These are phyloP conservation scores for Phylloscopus trochiloides DNA, from an alignment of 2,113 vertebrate genomes.

Conservation along the genomic window DNA sequence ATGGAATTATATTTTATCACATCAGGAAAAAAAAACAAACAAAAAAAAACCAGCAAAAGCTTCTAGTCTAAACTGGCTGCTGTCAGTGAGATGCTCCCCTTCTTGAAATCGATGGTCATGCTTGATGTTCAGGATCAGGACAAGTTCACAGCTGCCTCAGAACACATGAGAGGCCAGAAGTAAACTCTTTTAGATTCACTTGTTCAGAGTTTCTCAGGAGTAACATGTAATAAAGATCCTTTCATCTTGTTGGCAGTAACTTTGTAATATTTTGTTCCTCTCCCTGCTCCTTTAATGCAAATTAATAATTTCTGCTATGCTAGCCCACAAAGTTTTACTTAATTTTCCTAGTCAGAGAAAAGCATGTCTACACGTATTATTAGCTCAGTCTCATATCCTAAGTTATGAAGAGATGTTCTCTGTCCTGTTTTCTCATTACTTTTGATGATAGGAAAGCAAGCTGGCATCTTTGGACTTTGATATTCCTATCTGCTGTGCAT, in stretches of 20 bases:
- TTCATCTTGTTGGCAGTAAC: neutral
- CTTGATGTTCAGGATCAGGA: rapidly evolving
- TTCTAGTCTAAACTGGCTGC: neutral
- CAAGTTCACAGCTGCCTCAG: neutral
- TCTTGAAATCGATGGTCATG: neutral
- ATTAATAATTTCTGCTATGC: neutral
- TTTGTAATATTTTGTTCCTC: neutral
- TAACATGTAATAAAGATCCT: neutral
- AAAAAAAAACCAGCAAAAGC: neutral
- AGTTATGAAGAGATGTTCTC: neutral
- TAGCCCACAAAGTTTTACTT: neutral
- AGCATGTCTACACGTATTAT: rapidly evolving
- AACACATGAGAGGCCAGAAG: neutral
- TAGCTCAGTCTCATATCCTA: neutral
- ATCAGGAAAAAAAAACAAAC: neutral
- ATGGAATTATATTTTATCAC: neutral
- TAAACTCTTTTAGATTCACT: neutral
- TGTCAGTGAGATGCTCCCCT: neutral
- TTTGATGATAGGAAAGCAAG: neutral
- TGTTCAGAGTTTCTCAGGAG: neutral
- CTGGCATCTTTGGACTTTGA: neutral
- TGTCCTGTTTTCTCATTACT: neutral
- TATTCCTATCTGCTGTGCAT: neutral
- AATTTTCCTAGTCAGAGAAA: neutral
- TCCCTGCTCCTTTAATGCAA: neutral